Evolutionary conservation across 2,113 vertebrate species (phyloP), one percentile per base, ranked within the genome.

Genomic region (Junco hyemalis): DNA sequence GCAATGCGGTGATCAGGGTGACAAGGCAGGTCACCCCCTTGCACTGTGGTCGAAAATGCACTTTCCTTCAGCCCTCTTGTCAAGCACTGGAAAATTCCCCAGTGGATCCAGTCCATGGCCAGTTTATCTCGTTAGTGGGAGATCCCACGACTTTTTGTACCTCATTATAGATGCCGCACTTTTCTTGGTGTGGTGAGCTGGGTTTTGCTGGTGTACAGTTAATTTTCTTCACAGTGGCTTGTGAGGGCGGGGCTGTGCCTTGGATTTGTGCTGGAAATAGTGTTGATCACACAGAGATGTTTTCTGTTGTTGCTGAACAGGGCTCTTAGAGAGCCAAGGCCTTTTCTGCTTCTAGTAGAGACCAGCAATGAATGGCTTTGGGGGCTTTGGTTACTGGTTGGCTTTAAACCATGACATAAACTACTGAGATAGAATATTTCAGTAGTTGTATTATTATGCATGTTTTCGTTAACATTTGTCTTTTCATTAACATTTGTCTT

Each of bases 41-140:
- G 42, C 42, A n/a, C 84, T 87, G 29, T 2, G 0, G 40, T 60
- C 47, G 50, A 88, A 80, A 93, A 91, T 25, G 44, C 25, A n/a
- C 92, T 95, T 92, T 80, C 36, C 77, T 92, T 59, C 82, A 78
- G 29, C 44, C 20, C 33, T 54, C 59, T 83, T 70, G 64, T 81
- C 57, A 79, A 84, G 36, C n/a, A 36, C 45, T 33, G 24, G 36
- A 65, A 65, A 90, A 91, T 96, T 91, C 80, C 81, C 94, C 88
- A 81, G 40, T 73, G 71, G 35, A 45, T 70, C 42, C 44, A 90
- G 31, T 83, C 60, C 3, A 25, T 20, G 73, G 53, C 11, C 21
- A 88, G 23, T 53, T 81, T 70, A 53, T 56, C 77, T 83, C 82
- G 38, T 77, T 95, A 95, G 73, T 45, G 20, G 44, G n/a, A 83